Conservation (phyloP, 1,140 invertebrate genomes). For the Bombus sibiricus region DNA sequence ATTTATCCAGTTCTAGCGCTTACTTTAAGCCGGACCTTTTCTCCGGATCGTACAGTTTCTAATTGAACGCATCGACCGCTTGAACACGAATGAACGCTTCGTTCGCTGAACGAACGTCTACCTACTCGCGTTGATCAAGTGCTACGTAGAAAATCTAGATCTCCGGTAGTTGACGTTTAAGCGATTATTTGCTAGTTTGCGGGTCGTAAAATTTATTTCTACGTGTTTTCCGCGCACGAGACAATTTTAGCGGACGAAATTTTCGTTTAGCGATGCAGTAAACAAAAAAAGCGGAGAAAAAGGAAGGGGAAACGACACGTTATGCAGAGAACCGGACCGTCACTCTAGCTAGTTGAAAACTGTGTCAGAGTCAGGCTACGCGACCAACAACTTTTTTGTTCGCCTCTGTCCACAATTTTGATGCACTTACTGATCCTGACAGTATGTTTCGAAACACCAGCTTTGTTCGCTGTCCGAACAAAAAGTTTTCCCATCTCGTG, state of each 20-base stretch:
- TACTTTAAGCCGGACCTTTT: not conserved
- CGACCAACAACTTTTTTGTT: constrained; percentile 37
- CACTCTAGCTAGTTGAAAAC: constrained; percentile 27
- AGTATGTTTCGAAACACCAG: constrained; percentile 25
- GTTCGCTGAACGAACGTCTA: too few relatives aligned
- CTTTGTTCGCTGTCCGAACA: constrained; percentile 8
- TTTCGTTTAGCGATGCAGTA: constrained; percentile 1
- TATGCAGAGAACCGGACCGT: constrained; percentile 9
- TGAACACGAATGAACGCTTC: not conserved
- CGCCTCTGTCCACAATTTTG: constrained; percentile 38
- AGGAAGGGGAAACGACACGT: not conserved
- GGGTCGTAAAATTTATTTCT: not conserved
- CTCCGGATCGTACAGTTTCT: not conserved
- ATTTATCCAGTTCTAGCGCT: not conserved
- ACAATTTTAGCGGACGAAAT: constrained; percentile 9
- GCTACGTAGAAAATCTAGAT: too few relatives aligned
- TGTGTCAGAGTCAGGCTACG: constrained; percentile 41
- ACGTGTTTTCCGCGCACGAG: not conserved
- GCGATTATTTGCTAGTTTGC: not conserved
- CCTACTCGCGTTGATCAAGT: too few relatives aligned
- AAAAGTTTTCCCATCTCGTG: constrained; percentile 42
- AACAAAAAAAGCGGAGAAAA: constrained; percentile 11
- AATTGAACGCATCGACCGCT: not conserved
- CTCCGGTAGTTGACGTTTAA: not conserved
- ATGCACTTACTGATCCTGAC: constrained; percentile 47